A percentile compares a stretch with the other conserved stretches of the same genome.
Evolutionary conservation across 2,113 vertebrate species (phyloP).

Genomic region (Pongo pygmaeus): DNA sequence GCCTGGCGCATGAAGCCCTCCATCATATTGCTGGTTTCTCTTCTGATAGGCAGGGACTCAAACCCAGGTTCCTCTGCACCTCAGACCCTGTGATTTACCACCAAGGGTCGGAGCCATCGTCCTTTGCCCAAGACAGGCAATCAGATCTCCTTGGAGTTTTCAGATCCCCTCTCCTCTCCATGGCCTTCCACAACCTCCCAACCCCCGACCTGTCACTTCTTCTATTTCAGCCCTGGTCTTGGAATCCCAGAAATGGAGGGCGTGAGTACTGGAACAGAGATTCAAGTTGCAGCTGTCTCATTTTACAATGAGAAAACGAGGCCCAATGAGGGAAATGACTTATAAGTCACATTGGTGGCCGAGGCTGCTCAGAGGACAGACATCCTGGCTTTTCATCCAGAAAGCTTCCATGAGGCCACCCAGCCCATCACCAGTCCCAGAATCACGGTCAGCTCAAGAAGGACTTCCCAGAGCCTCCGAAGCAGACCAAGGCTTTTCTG

Average conservation of each 20-base stretch:
- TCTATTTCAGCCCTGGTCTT: not conserved
- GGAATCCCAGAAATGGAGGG: not conserved
- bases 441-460: not conserved
- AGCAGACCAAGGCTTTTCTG: not conserved
- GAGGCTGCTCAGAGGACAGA: not conserved
- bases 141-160: not conserved
- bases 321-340: not conserved
- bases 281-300: too few species aligned
- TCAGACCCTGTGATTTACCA: not conserved
- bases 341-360: rapidly evolving
- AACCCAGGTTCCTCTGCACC: not conserved
- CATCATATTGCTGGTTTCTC: rapidly evolving
- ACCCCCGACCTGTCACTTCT: not conserved
- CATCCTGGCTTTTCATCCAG: not conserved
- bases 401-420: not conserved
- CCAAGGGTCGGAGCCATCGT: not conserved
- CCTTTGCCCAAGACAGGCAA: not conserved
- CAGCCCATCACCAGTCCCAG: not conserved
- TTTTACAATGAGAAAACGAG: not conserved
- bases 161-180: not conserved
- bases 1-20: not conserved
- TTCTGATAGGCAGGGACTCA: not conserved
- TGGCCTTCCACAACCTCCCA: not conserved
- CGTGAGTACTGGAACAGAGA: not conserved
- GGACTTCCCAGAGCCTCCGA: not conserved